Evolutionary conservation across 2,113 vertebrate genomes (phyloP).

Genomic region (Entelurus aequoreus): DNA sequence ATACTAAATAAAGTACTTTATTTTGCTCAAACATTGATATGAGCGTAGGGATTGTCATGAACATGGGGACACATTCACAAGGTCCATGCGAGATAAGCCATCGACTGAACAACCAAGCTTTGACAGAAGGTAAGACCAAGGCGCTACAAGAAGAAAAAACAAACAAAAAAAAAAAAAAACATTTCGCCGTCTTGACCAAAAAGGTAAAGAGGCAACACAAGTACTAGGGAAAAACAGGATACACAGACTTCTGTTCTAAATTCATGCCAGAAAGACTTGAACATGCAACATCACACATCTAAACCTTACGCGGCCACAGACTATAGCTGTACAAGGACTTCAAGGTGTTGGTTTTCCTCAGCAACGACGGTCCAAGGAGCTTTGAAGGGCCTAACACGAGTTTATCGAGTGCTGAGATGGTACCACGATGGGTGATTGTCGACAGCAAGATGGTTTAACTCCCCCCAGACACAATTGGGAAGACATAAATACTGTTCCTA

Average conservation of each 20-base stretch:
- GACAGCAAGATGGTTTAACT: slow-evolving; percentile 60
- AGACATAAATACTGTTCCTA: slow-evolving; percentile 67
- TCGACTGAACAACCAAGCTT: slow-evolving; percentile 66
- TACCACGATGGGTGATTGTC: slow-evolving; percentile 65
- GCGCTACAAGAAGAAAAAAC: slow-evolving; percentile 51
- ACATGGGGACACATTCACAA: slow-evolving; percentile 65
- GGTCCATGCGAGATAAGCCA: slow-evolving; percentile 68
- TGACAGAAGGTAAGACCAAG: slow-evolving; percentile 65
- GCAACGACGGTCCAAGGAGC: slow-evolving; percentile 37
- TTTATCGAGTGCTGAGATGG: slow-evolving; percentile 55
- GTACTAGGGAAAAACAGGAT: slow-evolving; percentile 59
- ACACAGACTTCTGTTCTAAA: slow-evolving; percentile 68
- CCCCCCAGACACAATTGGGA: slow-evolving; percentile 48
- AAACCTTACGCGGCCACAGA: slow-evolving; percentile 43
- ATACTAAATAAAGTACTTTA: slow-evolving; percentile 54
- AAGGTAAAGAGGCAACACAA: slow-evolving; percentile 58
- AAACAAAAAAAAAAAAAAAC: slow-evolving; percentile 34
- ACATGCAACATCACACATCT: slow-evolving; percentile 67
- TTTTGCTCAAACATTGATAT: slow-evolving; percentile 65
- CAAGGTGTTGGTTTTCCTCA: slow-evolving; percentile 40
- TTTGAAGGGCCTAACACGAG: slow-evolving; percentile 33
- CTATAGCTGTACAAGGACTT: slow-evolving; percentile 53
- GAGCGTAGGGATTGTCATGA: slow-evolving; percentile 56
- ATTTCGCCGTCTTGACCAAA: slow-evolving; percentile 51
- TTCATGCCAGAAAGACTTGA: slow-evolving; percentile 69